Evolutionary conservation across 2,113 vertebrate genomes (phyloP).

Genomic region (Anhinga rufa): DNA sequence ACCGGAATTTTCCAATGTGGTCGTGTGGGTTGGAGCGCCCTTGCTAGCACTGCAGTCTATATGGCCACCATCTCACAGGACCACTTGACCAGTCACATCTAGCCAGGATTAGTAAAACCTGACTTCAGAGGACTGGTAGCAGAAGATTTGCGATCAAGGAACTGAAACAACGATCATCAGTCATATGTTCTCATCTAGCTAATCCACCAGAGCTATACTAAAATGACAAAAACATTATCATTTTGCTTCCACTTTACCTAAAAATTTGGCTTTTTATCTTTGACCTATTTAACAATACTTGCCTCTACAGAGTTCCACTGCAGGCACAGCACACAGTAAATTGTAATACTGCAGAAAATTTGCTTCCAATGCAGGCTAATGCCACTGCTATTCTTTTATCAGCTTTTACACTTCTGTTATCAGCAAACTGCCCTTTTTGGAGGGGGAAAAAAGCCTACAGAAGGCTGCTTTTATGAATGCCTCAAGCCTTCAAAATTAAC

Average conservation of each 20-base stretch:
- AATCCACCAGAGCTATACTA: background rate
- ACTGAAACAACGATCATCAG: background rate
- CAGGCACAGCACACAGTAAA: background rate
- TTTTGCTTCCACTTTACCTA: background rate
- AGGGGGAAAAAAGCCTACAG: background rate
- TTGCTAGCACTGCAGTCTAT: background rate
- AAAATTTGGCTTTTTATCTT: background rate
- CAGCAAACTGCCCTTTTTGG: background rate
- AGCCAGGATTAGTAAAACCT: background rate
- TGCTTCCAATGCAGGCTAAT: background rate
- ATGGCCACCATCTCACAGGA: background rate
- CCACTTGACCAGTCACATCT: background rate
- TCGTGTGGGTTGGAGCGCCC: background rate
- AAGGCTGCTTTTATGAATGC: background rate
- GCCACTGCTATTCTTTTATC: background rate
- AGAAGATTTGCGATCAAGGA: background rate
- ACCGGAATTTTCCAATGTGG: background rate
- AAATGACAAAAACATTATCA: background rate
- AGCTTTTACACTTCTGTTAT: background rate
- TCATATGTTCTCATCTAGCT: background rate
- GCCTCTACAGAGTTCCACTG: background rate
- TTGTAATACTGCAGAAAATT: background rate
- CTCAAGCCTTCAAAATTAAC: background rate
- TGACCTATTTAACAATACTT: background rate
- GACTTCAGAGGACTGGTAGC: background rate